phyloP scores from a whole-genome alignment of 2,113 vertebrate genomes.

The Laticauda colubrina region DNA sequence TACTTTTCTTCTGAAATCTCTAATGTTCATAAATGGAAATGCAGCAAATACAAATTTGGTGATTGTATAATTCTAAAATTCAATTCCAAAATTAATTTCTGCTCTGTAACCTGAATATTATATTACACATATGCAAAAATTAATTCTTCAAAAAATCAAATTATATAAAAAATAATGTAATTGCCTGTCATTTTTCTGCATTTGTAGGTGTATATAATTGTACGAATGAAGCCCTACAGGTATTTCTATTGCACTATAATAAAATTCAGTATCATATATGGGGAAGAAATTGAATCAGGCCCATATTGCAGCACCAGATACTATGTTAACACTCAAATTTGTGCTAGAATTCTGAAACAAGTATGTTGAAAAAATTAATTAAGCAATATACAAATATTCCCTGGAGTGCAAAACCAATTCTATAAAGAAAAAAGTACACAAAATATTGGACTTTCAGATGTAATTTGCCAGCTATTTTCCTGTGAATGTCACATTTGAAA shows the following conservation, averaged over 20 bases:
- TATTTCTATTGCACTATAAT: background rate
- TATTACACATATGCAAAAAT: background rate
- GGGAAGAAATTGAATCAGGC: background rate
- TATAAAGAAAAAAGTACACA: background rate
- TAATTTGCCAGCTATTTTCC: background rate
- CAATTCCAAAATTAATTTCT: background rate
- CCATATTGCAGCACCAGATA: background rate
- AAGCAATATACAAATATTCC: background rate
- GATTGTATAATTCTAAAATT: background rate
- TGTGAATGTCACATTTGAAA: background rate
- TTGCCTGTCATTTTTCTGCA: background rate
- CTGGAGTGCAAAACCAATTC: background rate
- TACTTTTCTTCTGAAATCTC: background rate
- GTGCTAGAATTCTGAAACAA: background rate
- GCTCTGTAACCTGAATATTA: background rate
- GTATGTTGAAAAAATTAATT: background rate
- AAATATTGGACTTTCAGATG: background rate
- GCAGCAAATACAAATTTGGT: background rate
- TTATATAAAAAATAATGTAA: background rate
- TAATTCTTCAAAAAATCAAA: background rate
- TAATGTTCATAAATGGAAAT: background rate
- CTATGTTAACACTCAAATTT: background rate
- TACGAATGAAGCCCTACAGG: background rate
- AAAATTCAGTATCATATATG: background rate
- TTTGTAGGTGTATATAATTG: background rate